Evolutionary conservation across 2,888 invertebrate species (phyloP), one percentile per base, ranked within the genome.

Genomic region (Gnatocerus cornutus): DNA sequence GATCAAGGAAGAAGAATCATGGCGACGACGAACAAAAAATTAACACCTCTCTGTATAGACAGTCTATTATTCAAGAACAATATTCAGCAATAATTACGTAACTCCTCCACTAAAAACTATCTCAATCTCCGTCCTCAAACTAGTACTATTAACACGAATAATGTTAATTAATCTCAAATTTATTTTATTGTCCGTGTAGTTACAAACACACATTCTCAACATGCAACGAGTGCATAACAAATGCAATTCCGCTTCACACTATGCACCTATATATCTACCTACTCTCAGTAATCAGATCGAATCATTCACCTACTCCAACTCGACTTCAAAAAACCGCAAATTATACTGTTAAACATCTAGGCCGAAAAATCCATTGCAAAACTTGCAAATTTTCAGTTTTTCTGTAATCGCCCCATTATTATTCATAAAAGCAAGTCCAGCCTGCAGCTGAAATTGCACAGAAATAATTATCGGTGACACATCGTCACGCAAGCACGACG

Each of bases 201-300:
- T 21, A 3, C 4, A 21, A 21, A 61, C 61, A 53, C 61, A 68
- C 61, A 55, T 43, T 6, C 55, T 53, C 52, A 12, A 5, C 43
- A 29, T 63, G 50, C 43, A 62, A 50, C 48, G 50, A 27, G 10
- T 53, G 30, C 39, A 53, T 65, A 55, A 65, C 33, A 46, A 65
- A 41, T 56, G 46, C 13, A 68, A 62, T 62, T 46, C 13, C 41
- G 12, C 12, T 13, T 55, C 37, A 53, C 55, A 61, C 27, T 45
- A 14, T 43, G n/a, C 41, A 45, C 10, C 30, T 55, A 39, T 55
- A 68, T 62, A 66, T 46, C 29, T 50, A 16, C 12, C 29, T 29
- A n/a, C 16, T 21, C 37, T 6, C 37, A n/a, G 27, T 33, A 61
- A 14, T 61, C 21, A 48, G 16, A 61, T 50, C 21, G 10, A 12